These are phyloP conservation scores for Drosophila emarginata DNA, from an alignment of 2,888 invertebrate species.

Conservation along the genomic window DNA sequence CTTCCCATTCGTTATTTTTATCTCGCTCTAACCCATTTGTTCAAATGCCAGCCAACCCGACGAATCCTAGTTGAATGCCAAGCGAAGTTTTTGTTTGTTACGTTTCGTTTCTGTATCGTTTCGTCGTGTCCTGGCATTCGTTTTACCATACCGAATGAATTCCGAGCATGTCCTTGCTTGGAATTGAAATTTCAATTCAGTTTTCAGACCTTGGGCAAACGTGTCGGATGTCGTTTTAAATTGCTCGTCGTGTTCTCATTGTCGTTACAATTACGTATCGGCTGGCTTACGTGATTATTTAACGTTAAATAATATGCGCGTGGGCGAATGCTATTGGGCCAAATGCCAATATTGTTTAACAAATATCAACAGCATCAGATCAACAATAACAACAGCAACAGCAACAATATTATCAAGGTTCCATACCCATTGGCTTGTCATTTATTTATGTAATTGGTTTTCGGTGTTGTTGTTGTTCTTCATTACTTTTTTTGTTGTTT, in stretches of 20 bases:
- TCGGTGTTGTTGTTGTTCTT: slow-evolving; percentile 47
- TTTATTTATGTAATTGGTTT: slow-evolving; percentile 76
- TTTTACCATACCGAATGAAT: neutral
- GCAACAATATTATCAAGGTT: slow-evolving; percentile 56
- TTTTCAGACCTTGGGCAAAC: slow-evolving; percentile 79
- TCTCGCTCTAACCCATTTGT: slow-evolving; percentile 45
- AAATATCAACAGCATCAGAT: slow-evolving; percentile 34
- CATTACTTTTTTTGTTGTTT: slow-evolving; percentile 40
- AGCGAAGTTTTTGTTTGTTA: slow-evolving; percentile 21
- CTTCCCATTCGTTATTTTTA: slow-evolving; percentile 26
- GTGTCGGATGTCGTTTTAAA: slow-evolving; percentile 68
- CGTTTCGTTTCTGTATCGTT: neutral
- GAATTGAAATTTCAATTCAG: slow-evolving; percentile 57
- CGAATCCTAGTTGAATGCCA: slow-evolving; percentile 70
- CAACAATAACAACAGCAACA: slow-evolving; percentile 45
- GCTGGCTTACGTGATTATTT: slow-evolving; percentile 13
- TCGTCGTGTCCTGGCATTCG: neutral
- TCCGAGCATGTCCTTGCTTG: slow-evolving; percentile 31
- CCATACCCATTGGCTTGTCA: slow-evolving; percentile 23
- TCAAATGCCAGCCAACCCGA: slow-evolving; percentile 55
- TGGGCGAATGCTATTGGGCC: slow-evolving; percentile 33
- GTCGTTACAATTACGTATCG: slow-evolving; percentile 61
- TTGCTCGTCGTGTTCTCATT: slow-evolving; percentile 12
- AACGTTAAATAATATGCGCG: slow-evolving; percentile 19
- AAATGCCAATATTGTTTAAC: slow-evolving; percentile 68